Percentiles rank a stretch among this genome's conserved stretches.
Conservation (phyloP, 2,888 invertebrate species). For the Brassicogethes aeneus region DNA sequence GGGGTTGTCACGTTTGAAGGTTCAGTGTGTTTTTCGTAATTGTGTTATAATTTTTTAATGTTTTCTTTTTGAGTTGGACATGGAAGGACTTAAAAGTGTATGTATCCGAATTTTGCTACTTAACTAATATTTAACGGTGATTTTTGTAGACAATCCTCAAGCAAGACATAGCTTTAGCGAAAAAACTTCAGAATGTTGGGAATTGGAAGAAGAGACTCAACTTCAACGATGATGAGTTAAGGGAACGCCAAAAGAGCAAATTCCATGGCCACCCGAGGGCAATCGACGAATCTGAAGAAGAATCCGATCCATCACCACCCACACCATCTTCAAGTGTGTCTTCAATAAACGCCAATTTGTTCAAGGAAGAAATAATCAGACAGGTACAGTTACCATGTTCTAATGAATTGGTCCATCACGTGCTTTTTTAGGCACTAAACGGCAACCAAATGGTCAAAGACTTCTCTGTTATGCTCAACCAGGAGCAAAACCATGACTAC, state of each 20-base stretch:
- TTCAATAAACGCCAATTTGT: not conserved
- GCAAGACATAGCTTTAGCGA: not conserved
- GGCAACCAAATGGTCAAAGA: too few relatives aligned
- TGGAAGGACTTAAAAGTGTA: not conserved
- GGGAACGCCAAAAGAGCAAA: not conserved
- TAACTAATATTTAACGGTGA: too few relatives aligned
- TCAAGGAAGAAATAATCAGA: not conserved
- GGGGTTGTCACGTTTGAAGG: not conserved
- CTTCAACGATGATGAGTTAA: not conserved
- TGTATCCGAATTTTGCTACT: not conserved
- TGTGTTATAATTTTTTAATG: too few relatives aligned
- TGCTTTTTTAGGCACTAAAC: too few relatives aligned
- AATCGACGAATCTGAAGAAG: not conserved
- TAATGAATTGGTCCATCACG: too few relatives aligned
- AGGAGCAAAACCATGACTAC: too few relatives aligned
- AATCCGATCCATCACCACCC: not conserved
- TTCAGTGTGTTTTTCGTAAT: too few relatives aligned
- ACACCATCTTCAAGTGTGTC: not conserved
- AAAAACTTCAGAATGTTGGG: not conserved
- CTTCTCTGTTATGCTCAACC: too few relatives aligned
- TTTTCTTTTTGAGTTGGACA: not conserved
- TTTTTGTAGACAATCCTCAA: not conserved
- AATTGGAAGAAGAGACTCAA: not conserved
- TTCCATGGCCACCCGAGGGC: not conserved
- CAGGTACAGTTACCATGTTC: too few relatives aligned